phyloP scores from a whole-genome alignment of 2,888 invertebrate species.

The Steinernema hermaphroditum region DNA sequence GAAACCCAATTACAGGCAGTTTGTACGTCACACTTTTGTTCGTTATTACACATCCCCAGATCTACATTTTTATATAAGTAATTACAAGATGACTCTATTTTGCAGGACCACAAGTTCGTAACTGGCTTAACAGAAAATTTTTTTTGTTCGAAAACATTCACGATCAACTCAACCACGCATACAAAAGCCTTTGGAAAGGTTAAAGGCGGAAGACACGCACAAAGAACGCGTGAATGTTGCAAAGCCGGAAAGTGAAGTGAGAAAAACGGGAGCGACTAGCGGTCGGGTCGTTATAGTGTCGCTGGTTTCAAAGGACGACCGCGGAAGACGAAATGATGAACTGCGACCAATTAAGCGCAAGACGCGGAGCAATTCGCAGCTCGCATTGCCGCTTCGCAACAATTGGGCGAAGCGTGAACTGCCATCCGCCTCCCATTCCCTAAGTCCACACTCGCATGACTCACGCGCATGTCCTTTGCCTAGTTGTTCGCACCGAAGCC shows the following conservation, averaged over 20 bases:
- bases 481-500: neutral
- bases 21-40: too few species aligned
- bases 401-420: neutral
- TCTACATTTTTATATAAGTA: too few species aligned
- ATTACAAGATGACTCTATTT: too few species aligned
- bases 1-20: too few species aligned
- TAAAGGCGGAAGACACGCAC: neutral
- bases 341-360: constrained; percentile 31
- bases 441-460: constrained; percentile 8
- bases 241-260: neutral
- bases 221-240: constrained; percentile 1
- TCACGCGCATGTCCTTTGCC: constrained; percentile 2
- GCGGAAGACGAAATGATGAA: constrained; percentile 11
- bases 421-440: neutral
- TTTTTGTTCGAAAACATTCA: too few species aligned
- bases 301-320: constrained; percentile 13
- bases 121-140: too few species aligned
- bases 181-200: neutral
- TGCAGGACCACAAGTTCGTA: too few species aligned
- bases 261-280: constrained; percentile 22
- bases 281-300: neutral
- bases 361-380: constrained; percentile 12
- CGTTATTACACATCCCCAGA: too few species aligned
- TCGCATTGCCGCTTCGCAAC: constrained; percentile 4
- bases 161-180: neutral